Conservation (phyloP, 2,797 vertebrate species). For the Bufotes viridis region DNA sequence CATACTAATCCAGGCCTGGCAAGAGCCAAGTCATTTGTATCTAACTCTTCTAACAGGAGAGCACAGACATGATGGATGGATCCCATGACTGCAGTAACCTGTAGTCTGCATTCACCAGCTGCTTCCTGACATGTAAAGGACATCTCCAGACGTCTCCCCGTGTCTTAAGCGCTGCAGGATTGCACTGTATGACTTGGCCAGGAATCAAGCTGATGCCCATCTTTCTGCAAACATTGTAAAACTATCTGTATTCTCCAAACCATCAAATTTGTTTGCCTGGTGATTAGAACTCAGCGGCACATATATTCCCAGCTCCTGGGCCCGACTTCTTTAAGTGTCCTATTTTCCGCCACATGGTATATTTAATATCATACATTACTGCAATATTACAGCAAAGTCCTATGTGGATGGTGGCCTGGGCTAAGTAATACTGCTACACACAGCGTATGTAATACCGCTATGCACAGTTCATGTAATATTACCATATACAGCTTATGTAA, state of each 20-base stretch:
- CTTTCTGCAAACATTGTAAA: conserved; percentile 1
- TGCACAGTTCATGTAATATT: neutral
- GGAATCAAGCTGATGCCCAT: neutral
- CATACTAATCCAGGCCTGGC: neutral
- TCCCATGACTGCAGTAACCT: neutral
- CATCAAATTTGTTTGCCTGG: neutral
- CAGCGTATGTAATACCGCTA: too few species aligned
- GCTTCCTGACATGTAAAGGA: neutral
- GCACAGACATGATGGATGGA: neutral
- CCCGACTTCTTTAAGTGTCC: neutral
- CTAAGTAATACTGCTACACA: too few species aligned
- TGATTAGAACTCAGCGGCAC: neutral
- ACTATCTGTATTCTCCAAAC: neutral
- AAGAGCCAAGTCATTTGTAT: neutral
- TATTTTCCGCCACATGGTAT: neutral
- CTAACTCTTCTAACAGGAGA: neutral
- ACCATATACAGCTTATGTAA: too few species aligned
- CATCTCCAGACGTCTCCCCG: neutral
- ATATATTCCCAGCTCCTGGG: too few species aligned
- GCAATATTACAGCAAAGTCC: too few species aligned
- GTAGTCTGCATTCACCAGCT: neutral
- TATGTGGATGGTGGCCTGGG: too few species aligned
- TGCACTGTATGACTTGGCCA: neutral
- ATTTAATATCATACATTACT: neutral
- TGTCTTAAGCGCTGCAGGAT: neutral